Evolutionary conservation across 2,888 invertebrate species (phyloP).

Genomic region (Pogonocherus hispidulus): DNA sequence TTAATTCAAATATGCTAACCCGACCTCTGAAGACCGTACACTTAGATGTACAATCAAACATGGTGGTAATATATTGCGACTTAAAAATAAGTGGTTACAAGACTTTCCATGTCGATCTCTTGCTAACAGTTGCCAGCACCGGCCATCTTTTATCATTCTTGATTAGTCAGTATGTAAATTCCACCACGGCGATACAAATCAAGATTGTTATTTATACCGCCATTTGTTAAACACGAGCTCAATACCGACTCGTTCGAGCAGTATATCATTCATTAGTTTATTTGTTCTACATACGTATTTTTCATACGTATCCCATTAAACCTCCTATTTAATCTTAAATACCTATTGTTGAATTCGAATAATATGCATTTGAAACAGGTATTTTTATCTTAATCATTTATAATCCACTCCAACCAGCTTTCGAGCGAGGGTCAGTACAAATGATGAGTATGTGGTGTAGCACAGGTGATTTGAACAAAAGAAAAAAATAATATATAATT

Average conservation of each 20-base stretch:
- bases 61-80: constrained; percentile 1
- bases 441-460: constrained; percentile 1
- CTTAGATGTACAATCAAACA: neutral
- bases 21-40: neutral
- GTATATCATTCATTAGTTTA: constrained; percentile 28
- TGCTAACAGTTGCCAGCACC: constrained; percentile 19
- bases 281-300: constrained; percentile 28
- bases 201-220: constrained; percentile 29
- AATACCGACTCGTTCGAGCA: constrained; percentile 13
- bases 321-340: constrained; percentile 47
- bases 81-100: neutral
- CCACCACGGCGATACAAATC: constrained; percentile 25
- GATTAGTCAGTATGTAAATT: constrained; percentile 36
- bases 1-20: too few species aligned
- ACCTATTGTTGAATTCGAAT: constrained; percentile 45
- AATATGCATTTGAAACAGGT: constrained; percentile 34
- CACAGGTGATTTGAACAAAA: constrained; percentile 3
- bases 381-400: constrained; percentile 39
- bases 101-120: neutral
- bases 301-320: constrained; percentile 21
- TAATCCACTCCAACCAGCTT: constrained; percentile 24
- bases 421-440: constrained; percentile 17
- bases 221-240: constrained; percentile 23
- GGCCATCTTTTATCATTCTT: constrained; percentile 21
- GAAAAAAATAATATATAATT: neutral